Evolutionary conservation across 2,888 invertebrate species (phyloP).

Genomic region (Euplagia quadripunctaria): DNA sequence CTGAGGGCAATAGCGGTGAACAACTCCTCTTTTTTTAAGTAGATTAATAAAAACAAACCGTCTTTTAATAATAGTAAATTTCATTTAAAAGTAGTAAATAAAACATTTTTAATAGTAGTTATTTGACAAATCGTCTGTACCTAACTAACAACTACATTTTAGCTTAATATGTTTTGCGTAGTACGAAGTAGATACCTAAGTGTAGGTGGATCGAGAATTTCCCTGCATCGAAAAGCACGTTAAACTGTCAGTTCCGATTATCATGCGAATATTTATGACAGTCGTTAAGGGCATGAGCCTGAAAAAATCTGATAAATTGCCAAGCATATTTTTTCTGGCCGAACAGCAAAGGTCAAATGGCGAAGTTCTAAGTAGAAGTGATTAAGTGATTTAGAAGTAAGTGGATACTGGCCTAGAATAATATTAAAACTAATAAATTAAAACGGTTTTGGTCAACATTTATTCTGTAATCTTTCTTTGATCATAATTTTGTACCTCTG

Average conservation of each 20-base stretch:
- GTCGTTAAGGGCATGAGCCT: slow-evolving; percentile 17
- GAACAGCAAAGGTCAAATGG: not conserved
- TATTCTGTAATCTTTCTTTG: not conserved
- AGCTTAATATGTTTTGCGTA: not conserved
- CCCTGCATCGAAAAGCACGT: slow-evolving; percentile 12
- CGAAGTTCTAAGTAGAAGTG: not conserved
- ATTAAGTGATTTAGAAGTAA: slow-evolving; percentile 3
- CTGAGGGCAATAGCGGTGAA: no score
- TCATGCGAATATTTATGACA: slow-evolving; percentile 21
- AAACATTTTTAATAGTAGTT: not conserved
- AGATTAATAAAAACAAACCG: no score
- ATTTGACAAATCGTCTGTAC: not conserved
- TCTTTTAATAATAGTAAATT: not conserved
- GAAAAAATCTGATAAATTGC: slow-evolving; percentile 21
- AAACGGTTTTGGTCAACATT: not conserved
- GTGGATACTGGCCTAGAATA: not conserved
- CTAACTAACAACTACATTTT: not conserved
- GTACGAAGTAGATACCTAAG: not conserved
- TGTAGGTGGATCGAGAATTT: not conserved
- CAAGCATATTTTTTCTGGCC: slow-evolving; percentile 8
- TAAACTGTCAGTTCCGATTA: slow-evolving; percentile 15
- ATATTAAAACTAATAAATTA: not conserved
- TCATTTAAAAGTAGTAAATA: not conserved
- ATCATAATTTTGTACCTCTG: not conserved
- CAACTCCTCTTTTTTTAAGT: no score